Evolutionary conservation across 2,113 vertebrate species (phyloP).

Genomic region (Paramisgurnus dabryanus): DNA sequence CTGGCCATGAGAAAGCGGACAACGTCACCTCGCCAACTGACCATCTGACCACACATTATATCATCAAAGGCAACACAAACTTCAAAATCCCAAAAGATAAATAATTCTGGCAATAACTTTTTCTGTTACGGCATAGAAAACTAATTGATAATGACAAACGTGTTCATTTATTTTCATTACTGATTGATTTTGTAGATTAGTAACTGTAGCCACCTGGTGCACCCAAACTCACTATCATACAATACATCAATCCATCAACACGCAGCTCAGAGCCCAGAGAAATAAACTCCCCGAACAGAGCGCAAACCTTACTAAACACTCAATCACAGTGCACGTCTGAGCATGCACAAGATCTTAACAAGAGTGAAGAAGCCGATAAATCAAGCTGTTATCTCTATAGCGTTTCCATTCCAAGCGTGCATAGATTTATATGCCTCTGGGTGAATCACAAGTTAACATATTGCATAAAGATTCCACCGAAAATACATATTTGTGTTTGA

Average conservation of each 20-base stretch:
- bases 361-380: slow-evolving; percentile 18
- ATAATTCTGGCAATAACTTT: not conserved
- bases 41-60: slow-evolving; percentile 61
- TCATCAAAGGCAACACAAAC: slow-evolving; percentile 32
- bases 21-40: slow-evolving; percentile 53
- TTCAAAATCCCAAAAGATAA: not conserved
- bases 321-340: slow-evolving; percentile 9
- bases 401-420: slow-evolving; percentile 6
- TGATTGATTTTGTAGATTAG: not conserved
- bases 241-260: not conserved
- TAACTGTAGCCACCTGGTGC: not conserved
- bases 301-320: slow-evolving; percentile 3
- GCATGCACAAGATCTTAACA: slow-evolving; percentile 22
- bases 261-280: not conserved
- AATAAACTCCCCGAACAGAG: slow-evolving; percentile 16
- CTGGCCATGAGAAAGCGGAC: slow-evolving; percentile 56
- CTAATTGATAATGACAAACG: not conserved
- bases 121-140: not conserved
- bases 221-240: not conserved
- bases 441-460: not conserved
- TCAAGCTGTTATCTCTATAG: slow-evolving; percentile 26
- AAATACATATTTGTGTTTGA: not conserved
- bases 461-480: not conserved
- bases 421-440: not conserved
- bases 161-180: not conserved